These are phyloP conservation scores for Coleophora flavipennella DNA, from an alignment of 2,888 invertebrate species.

Conservation along the genomic window DNA sequence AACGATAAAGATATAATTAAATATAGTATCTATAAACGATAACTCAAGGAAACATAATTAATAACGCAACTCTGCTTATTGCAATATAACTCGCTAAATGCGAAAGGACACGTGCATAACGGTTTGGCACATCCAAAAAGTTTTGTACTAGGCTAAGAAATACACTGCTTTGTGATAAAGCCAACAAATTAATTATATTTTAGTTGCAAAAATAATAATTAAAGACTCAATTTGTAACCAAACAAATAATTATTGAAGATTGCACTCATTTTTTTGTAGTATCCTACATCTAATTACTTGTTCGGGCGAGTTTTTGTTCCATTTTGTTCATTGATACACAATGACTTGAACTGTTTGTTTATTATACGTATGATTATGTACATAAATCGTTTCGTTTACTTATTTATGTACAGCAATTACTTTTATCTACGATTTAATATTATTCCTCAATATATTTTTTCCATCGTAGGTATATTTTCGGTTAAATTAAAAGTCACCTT, in stretches of 20 bases:
- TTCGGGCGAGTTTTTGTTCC: conserved; percentile 70
- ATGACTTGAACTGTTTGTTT: conserved; percentile 40
- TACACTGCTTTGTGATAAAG: conserved; percentile 52
- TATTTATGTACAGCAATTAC: conserved; percentile 62
- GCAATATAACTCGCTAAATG: conserved; percentile 52
- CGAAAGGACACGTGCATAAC: conserved; percentile 52
- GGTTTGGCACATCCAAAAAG: conserved; percentile 67
- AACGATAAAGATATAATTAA: conserved; percentile 33
- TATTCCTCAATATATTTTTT: conserved; percentile 20
- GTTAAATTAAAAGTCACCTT: conserved; percentile 24
- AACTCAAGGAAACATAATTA: conserved; percentile 44
- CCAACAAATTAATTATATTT: conserved; percentile 57
- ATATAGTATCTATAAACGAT: conserved; percentile 25
- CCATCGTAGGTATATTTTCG: conserved; percentile 31
- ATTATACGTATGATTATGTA: conserved; percentile 37
- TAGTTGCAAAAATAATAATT: conserved; percentile 30
- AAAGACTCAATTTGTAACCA: conserved; percentile 44
- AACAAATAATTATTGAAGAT: conserved; percentile 52
- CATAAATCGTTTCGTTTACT: conserved; percentile 45
- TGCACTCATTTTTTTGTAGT: conserved; percentile 53
- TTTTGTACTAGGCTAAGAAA: conserved; percentile 65
- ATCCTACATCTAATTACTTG: conserved; percentile 58
- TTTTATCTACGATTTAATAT: conserved; percentile 28
- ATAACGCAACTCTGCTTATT: conserved; percentile 41
- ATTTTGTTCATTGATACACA: conserved; percentile 52